These are phyloP conservation scores for Plotosus lineatus DNA, from an alignment of 2,113 vertebrate genomes.

Conservation along the genomic window DNA sequence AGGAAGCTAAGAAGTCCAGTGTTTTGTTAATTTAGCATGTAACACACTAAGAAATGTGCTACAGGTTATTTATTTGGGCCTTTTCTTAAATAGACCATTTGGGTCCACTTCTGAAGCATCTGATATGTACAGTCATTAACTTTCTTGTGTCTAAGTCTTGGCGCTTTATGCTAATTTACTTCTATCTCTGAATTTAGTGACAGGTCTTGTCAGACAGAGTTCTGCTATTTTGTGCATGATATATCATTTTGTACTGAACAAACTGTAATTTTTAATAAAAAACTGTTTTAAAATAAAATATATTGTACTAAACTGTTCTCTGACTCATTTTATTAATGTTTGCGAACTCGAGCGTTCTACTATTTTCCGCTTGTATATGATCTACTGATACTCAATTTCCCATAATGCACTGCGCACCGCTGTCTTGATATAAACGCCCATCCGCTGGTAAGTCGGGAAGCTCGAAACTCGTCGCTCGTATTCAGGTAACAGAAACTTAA, in stretches of 20 bases:
- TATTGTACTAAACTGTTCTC: slow-evolving; percentile 31
- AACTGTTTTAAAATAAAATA: slow-evolving; percentile 69
- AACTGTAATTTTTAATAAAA: slow-evolving; percentile 55
- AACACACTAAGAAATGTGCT: slow-evolving; percentile 12
- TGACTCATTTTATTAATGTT: neutral
- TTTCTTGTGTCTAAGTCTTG: slow-evolving; percentile 26
- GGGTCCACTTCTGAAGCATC: slow-evolving; percentile 2
- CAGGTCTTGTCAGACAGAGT: slow-evolving; percentile 4
- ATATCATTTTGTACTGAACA: slow-evolving; percentile 49
- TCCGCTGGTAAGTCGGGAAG: neutral
- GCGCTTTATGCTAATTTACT: neutral
- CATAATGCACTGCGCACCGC: neutral
- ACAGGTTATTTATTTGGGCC: neutral
- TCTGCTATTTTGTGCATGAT: neutral
- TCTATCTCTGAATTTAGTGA: neutral
- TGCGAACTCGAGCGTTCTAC: neutral
- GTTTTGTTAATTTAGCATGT: neutral
- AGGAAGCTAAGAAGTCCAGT: neutral
- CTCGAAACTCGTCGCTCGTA: neutral
- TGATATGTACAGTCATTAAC: slow-evolving; percentile 34
- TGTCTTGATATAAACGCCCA: neutral
- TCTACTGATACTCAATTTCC: slow-evolving; percentile 35
- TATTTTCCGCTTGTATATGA: too few species aligned
- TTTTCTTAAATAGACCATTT: slow-evolving; percentile 9
- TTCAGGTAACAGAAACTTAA: slow-evolving; percentile 46